Base-by-base conservation (phyloP, 2,888 invertebrate genomes). In the Shargacucullia verbasci region DNA sequence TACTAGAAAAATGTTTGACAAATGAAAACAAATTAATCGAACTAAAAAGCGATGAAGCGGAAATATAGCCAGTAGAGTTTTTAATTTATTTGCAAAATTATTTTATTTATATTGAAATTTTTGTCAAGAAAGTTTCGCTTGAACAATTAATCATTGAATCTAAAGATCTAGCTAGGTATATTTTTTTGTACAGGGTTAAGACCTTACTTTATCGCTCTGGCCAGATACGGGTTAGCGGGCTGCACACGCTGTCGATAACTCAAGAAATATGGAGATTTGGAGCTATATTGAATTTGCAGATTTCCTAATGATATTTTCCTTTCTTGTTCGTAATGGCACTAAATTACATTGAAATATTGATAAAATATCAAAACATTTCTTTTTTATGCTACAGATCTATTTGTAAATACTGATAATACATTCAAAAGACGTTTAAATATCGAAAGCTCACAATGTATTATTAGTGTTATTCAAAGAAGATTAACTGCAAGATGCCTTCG, bases 401-500 rank as follows among this genome's bases (percentile, higher is more conserved):
- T 37, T 29, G 2, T 33, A 33, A 33, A 10, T 31, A 33, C 11
- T 29, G 10, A 29, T 41, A 29, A 0, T 41, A 15, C 9, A 39
- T 40, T 29, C 13, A 25, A 5, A 37, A 38, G 4, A 9, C 11
- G 25, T 53, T 59, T 14, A 39, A 47, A 49, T 40, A 50, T 33
- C 13, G 44, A 38, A 38, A 47, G 37, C 38, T 35, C 10, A 52
- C 46, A 66, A 50, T 53, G 20, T 44, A 52, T 52, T 59, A 59
- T 50, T 40, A 58, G 46, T 14, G 25, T 43, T 46, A 49, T 62
- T 44, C 27, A 60, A 53, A 58, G 44, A 34, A 44, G 57, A 71
- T 60, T 55, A 35, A 48, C 20, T 47, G 52, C 34, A 43, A 65
- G 52, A 73, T 66, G 59, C 59, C 41, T 66, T 52, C 40, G 27